phyloP scores from a whole-genome alignment of 2,888 invertebrate species.

The Clistopyga incitator region DNA sequence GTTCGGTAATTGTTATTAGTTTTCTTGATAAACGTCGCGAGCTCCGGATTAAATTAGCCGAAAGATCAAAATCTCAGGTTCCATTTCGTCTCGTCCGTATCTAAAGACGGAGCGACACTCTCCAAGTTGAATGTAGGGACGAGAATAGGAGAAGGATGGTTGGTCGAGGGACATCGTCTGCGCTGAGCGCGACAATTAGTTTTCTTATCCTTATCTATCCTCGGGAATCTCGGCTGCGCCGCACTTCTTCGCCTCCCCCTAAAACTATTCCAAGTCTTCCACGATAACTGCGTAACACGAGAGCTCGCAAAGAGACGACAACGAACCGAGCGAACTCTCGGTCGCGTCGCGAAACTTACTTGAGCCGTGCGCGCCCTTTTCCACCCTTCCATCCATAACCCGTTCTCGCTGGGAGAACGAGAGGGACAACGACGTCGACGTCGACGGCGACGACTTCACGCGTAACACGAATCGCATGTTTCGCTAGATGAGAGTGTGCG shows the following conservation, averaged over 20 bases:
- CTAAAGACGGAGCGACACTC: conserved; percentile 42
- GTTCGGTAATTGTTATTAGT: conserved; percentile 7
- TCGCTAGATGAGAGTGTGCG: conserved; percentile 19
- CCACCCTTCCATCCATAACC: conserved; percentile 40
- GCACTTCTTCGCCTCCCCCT: not conserved
- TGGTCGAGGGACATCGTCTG: conserved; percentile 46
- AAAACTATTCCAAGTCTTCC: conserved; percentile 53
- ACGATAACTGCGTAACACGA: conserved; percentile 31
- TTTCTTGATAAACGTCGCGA: conserved; percentile 25
- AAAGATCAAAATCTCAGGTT: conserved; percentile 41
- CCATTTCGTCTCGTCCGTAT: conserved; percentile 28
- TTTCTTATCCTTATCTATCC: conserved; percentile 72
- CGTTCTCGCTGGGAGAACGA: conserved; percentile 1
- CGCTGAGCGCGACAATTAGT: conserved; percentile 71
- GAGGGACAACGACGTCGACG: not conserved
- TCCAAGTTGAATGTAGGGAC: not conserved
- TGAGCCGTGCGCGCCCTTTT: conserved; percentile 32
- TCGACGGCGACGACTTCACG: conserved; percentile 35
- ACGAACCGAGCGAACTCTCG: conserved; percentile 29
- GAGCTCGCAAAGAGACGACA: conserved; percentile 34
- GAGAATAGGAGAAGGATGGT: conserved; percentile 26
- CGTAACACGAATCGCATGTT: conserved; percentile 52
- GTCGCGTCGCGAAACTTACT: conserved; percentile 43
- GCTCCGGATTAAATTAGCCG: conserved; percentile 33
- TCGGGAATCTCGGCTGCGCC: conserved; percentile 44